Base-by-base conservation (phyloP, 2,797 vertebrate genomes). In the Diplodus puntazzo region DNA sequence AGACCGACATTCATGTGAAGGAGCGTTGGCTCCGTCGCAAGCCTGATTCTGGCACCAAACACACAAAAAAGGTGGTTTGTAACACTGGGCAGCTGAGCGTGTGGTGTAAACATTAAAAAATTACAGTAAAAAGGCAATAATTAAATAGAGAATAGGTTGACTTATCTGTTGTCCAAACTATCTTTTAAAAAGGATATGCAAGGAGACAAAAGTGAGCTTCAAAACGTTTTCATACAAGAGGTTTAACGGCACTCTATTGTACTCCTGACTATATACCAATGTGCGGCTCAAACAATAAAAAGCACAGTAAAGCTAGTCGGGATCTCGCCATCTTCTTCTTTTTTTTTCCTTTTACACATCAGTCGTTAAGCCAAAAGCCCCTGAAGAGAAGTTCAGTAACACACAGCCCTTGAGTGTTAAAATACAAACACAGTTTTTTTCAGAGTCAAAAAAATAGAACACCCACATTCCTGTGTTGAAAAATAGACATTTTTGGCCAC, bases 381-480 rank as follows among this genome's bases (percentile, higher is more conserved):
- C 91, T 94, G 86, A 91, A 92, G 79, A 87, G 75, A 83, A 80
- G 76, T 69, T 77, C 88, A 87, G 78, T 91, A 85, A 92, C 87
- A 82, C 88, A 73, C 90, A 95, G 94, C 94, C 94, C 94, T 95
- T 94, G 82, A 92, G 90, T 90, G 88, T 87, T 82, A 59, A 84
- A 87, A 87, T 92, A 93, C 87, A 92, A 87, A 92, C 58, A 73
- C 61, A 42, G 75, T 85, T 84, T 34, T 34, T 45, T 46, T 84
- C 45, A 17, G 54, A 82, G 69, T 87, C 82, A 85, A 70, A 92
- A 93, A 92, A 91, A 94, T 92, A 95, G 76, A 94, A 90, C 85
- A 91, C 85, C 75, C 90, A 91, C 81, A 81, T 86, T 93, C 86
- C 87, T 86, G 88, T 82, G 91, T 91, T 92, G 75, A 92, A 95